Evolutionary conservation across 1,140 invertebrate genomes (phyloP).

Genomic region (Tribolium castaneum): DNA sequence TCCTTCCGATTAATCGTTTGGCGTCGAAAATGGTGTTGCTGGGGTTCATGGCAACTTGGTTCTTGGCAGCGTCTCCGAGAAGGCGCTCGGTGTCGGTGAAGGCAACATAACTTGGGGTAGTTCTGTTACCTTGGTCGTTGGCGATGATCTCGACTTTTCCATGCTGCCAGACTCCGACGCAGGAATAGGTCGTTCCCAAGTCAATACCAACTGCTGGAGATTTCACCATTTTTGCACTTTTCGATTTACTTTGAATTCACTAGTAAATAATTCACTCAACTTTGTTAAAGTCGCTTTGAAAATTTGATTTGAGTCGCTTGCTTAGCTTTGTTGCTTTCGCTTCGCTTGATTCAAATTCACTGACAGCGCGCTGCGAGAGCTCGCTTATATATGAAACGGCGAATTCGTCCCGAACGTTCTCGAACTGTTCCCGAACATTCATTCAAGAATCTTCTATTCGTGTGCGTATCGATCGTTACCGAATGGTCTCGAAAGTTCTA

Average conservation of each 20-base stretch:
- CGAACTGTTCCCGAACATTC: background rate
- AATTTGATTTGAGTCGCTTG: background rate
- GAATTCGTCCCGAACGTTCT: background rate
- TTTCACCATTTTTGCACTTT: conserved; percentile 71
- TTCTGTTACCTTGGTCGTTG: conserved; percentile 94
- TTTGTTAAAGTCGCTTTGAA: background rate
- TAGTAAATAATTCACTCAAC: background rate
- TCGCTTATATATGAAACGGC: background rate
- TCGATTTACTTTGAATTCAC: background rate
- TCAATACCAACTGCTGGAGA: conserved; percentile 87
- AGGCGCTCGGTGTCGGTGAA: conserved; percentile 95
- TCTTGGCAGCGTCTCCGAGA: conserved; percentile 96
- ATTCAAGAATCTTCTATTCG: background rate
- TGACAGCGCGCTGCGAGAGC: background rate
- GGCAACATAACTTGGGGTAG: conserved; percentile 95
- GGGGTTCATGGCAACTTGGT: conserved; percentile 90
- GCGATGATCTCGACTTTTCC: conserved; percentile 92
- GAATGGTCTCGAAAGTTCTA: background rate
- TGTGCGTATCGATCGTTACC: background rate
- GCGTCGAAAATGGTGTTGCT: conserved; percentile 83
- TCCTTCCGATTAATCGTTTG: conserved; percentile 68
- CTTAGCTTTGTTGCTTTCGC: background rate
- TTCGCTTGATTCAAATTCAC: background rate
- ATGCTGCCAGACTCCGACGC: conserved; percentile 88
- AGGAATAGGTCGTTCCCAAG: conserved; percentile 88